Evolutionary conservation across 2,888 invertebrate species (phyloP), one percentile per base, ranked within the genome.

Genomic region (Mechanitis mazaeus): DNA sequence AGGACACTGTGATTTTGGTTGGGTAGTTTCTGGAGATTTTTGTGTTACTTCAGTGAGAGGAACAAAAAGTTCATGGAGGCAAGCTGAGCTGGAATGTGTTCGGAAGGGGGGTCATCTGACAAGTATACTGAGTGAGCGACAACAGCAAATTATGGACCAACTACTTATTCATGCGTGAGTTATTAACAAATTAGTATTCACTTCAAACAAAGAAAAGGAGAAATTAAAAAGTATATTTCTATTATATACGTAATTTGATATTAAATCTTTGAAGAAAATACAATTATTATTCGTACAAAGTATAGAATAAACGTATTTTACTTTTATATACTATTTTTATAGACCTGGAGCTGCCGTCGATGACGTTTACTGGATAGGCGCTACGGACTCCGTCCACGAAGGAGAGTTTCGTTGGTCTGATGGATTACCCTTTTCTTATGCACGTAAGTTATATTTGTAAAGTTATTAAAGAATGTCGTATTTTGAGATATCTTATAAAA

Each of bases 381-480:
- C 94, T 1, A 94, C 94, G 0, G 95, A 96, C 76, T 91, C 92
- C 68, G 91, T 92, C 54, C 93, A 94, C 72, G 96, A 96, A 78
- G 94, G 95, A 45, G 94, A 95, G 80, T 96, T 94, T 84, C 92
- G 93, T 60, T 96, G 96, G 96, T 92, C 94, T 0, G 94, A 95
- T 75, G 94, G 94, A 46, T 88, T 93, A 60, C 93, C 93, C 11
- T 94, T 95, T 80, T 92, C 93, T 47, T 95, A 93, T 74, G 92
- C 94, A 72, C 94, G 96, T 96, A 84, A 94, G 94, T 92, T 55
- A 2, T 54, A 12, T n/a, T 42, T 7, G 9, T 42, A 47, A 3
- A 20, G 6, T 47, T 47, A 2, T n/a, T 47, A 47, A 6, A 20
- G 20, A 20, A 20, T 20, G 20, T 20, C 20, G 20, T 20, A 20